These are phyloP conservation scores for Synanthedon andrenaeformis DNA, from an alignment of 2,888 invertebrate genomes.

Conservation along the genomic window DNA sequence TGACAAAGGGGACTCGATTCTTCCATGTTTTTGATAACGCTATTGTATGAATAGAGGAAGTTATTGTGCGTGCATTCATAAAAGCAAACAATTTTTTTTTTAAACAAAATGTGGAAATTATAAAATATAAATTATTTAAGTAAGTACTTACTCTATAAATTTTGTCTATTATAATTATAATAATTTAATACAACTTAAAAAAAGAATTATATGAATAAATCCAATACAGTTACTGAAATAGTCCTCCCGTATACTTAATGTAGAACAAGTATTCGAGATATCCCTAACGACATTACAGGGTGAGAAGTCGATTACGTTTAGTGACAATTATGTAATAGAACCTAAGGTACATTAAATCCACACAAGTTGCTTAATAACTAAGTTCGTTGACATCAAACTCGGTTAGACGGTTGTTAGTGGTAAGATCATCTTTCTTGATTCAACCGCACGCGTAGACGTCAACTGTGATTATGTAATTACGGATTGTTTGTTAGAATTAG, in stretches of 20 bases:
- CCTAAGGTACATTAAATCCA: background rate
- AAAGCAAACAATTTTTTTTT: no score
- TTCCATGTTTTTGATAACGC: background rate
- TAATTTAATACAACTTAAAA: no score
- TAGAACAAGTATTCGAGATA: background rate
- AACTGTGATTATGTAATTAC: background rate
- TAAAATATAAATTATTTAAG: no score
- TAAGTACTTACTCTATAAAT: no score
- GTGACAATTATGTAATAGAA: background rate
- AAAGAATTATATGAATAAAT: no score
- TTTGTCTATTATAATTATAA: no score
- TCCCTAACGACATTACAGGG: background rate
- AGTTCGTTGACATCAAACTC: constrained; percentile 35
- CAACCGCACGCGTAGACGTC: constrained; percentile 9
- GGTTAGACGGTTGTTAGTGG: constrained; percentile 15
- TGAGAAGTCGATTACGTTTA: background rate
- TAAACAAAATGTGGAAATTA: no score
- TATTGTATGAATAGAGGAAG: background rate
- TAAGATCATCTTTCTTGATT: constrained; percentile 19
- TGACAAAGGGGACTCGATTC: constrained; percentile 3
- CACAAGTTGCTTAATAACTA: constrained; percentile 34
- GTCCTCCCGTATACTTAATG: no score
- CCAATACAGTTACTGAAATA: no score
- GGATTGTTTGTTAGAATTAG: background rate
- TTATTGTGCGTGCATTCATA: no score